These are phyloP conservation scores for Callorhinus ursinus DNA, from an alignment of 2,113 vertebrate species.

Conservation along the genomic window DNA sequence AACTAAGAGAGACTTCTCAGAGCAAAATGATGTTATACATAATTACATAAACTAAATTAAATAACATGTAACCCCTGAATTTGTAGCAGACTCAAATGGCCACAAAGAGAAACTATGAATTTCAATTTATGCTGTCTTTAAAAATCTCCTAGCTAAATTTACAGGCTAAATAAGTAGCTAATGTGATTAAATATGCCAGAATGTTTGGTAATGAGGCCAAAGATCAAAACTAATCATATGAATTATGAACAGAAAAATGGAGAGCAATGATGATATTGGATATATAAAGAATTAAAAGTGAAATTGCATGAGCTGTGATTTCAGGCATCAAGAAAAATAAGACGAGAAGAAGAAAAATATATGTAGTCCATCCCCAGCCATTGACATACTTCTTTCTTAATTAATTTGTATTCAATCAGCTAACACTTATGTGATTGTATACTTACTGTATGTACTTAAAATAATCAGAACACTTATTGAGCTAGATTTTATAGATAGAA, in stretches of 20 bases:
- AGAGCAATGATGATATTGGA: neutral
- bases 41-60: conserved; percentile 70
- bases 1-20: conserved; percentile 48
- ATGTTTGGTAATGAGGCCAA: conserved; percentile 63
- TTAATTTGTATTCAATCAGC: neutral
- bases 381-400: neutral
- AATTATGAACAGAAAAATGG: conserved; percentile 27
- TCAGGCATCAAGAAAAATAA: conserved; percentile 24
- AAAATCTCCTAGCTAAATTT: conserved; percentile 66
- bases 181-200: conserved; percentile 58
- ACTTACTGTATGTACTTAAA: neutral
- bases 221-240: conserved; percentile 71
- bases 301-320: conserved; percentile 9
- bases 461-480: neutral
- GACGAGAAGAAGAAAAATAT: neutral
- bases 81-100: conserved; percentile 61
- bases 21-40: conserved; percentile 54
- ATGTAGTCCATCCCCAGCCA: neutral
- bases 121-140: conserved; percentile 60
- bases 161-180: conserved; percentile 52
- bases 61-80: conserved; percentile 41
- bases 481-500: neutral
- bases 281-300: conserved; percentile 23
- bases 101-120: conserved; percentile 45
- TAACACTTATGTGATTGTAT: neutral